phyloP scores from a whole-genome alignment of 1,140 invertebrate species.

The Lasioglossum albipes region DNA sequence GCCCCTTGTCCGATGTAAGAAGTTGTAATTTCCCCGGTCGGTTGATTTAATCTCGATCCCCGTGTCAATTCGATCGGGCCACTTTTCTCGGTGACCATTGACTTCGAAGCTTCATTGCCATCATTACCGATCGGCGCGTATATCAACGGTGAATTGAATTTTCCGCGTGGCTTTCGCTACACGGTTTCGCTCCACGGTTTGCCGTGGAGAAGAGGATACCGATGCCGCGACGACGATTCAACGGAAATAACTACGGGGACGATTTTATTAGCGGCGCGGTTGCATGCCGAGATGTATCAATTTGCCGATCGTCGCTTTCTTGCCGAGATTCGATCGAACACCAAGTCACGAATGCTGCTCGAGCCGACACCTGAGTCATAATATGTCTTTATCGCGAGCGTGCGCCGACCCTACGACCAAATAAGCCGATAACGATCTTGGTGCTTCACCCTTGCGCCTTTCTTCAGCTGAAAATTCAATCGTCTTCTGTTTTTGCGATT shows the following conservation, averaged over 20 bases:
- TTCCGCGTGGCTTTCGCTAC: background rate
- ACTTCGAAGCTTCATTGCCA: constrained; percentile 48
- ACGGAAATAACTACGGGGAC: background rate
- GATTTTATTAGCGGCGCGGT: constrained; percentile 2
- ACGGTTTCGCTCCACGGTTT: background rate
- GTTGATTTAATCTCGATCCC: background rate
- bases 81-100: constrained; percentile 31
- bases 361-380: background rate
- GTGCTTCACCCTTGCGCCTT: too few species aligned
- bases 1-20: background rate
- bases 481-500: too few species aligned
- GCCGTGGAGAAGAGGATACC: background rate
- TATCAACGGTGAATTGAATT: constrained; percentile 24
- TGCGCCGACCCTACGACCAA: too few species aligned
- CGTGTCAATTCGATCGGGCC: background rate
- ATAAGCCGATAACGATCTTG: too few species aligned
- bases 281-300: background rate
- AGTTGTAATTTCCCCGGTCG: constrained; percentile 4
- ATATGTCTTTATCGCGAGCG: background rate
- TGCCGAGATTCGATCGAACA: constrained; percentile 1
- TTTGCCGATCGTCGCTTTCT: constrained; percentile 3
- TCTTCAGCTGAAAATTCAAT: too few species aligned
- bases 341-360: background rate
- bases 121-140: constrained; percentile 45
- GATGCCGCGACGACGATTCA: background rate